Evolutionary conservation across 2,113 vertebrate genomes (phyloP).

Genomic region (Campylomormyrus tamandua): DNA sequence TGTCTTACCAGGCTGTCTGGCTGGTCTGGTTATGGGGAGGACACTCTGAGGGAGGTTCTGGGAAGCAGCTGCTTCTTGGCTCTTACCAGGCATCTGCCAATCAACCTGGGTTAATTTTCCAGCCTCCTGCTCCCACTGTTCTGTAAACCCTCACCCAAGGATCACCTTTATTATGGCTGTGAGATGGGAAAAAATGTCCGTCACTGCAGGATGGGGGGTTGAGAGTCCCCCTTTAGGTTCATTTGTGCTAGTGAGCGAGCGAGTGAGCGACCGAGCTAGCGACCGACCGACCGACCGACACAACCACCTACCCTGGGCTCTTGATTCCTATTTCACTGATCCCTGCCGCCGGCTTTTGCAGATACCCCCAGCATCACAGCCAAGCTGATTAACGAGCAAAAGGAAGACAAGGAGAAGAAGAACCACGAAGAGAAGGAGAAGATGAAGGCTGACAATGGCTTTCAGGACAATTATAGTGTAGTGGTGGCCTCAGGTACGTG

Average conservation of each 20-base stretch:
- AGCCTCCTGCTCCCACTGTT: neutral
- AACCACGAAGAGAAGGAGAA: slow-evolving; percentile 99
- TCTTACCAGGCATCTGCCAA: slow-evolving; percentile 6
- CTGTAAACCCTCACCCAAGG: neutral
- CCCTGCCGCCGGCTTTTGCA: slow-evolving; percentile 34
- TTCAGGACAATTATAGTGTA: slow-evolving; percentile 97
- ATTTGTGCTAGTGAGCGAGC: neutral
- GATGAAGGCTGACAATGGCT: slow-evolving; percentile 93
- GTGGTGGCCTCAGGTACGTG: slow-evolving; percentile 91
- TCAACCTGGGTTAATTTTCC: neutral
- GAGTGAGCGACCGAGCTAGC: too few relatives aligned
- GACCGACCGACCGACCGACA: too few relatives aligned
- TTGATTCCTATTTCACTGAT: neutral
- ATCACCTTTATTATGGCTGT: neutral
- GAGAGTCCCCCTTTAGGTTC: neutral
- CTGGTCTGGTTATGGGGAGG: neutral
- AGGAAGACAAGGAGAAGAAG: slow-evolving; percentile 99
- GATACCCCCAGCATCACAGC: slow-evolving; percentile 98
- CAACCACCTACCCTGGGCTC: neutral
- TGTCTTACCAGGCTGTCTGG: neutral
- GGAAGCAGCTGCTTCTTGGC: neutral
- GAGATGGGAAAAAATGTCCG: neutral
- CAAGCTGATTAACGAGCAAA: slow-evolving; percentile 95
- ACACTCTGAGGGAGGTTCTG: neutral
- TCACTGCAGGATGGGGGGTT: neutral